A percentile compares a stretch with the other conserved stretches of the same genome.
Evolutionary conservation across 1,140 invertebrate species (phyloP).

Genomic region (Platorchestia sp.): DNA sequence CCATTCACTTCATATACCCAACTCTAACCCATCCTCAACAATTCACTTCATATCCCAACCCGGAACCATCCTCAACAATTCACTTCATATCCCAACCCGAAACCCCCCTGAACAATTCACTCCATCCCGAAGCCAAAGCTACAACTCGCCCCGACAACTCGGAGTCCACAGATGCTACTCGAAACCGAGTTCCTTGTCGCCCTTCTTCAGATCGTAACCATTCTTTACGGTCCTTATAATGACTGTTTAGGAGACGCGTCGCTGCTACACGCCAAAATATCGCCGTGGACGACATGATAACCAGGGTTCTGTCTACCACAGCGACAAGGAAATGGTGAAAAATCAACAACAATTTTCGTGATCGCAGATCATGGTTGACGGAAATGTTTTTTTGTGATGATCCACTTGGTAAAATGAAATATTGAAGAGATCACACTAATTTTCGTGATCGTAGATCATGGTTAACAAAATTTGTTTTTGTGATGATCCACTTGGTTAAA

Average conservation of each 20-base stretch:
- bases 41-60: no score
- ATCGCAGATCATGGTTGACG: neutral
- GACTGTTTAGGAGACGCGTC: conserved; percentile 30
- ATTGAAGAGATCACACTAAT: neutral
- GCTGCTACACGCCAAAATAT: neutral
- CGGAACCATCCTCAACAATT: no score
- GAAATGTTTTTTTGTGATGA: neutral
- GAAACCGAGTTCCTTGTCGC: neutral
- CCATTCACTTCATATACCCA: no score
- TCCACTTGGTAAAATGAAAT: neutral
- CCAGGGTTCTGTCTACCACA: neutral
- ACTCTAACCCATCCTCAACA: no score
- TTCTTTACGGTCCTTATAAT: neutral
- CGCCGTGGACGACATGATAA: neutral
- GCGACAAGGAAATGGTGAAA: neutral
- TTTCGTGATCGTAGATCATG: neutral
- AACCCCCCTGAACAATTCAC: no score
- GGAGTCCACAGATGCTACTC: neutral
- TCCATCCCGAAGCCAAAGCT: neutral
- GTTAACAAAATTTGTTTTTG: neutral
- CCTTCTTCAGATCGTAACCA: neutral
- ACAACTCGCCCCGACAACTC: neutral
- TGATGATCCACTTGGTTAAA: neutral
- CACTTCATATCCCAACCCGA: no score
- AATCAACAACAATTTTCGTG: neutral